Conservation (phyloP, 2,888 invertebrate genomes). For the Sarcophaga variegata region DNA sequence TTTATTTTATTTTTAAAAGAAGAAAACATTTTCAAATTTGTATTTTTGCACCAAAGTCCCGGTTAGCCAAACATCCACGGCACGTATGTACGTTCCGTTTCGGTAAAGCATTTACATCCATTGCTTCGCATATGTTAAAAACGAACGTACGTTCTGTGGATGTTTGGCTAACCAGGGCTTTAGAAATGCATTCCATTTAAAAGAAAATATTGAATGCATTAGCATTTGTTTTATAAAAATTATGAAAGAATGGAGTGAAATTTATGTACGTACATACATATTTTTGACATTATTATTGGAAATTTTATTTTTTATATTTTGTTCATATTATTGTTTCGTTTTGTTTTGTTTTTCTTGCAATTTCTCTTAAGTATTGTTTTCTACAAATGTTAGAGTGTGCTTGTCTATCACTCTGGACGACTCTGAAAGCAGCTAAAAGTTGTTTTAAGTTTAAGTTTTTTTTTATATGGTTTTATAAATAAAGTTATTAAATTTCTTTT, state of each 20-base stretch:
- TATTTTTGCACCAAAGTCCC: too few species aligned
- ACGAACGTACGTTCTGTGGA: too few species aligned
- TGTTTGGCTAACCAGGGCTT: too few species aligned
- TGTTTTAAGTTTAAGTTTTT: conserved; percentile 33
- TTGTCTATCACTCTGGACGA: conserved; percentile 17
- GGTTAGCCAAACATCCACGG: not conserved
- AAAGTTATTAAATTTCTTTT: conserved; percentile 26
- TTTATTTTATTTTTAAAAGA: not conserved
- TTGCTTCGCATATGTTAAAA: too few species aligned
- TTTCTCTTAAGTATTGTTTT: conserved; percentile 25
- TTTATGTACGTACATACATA: conserved; percentile 10
- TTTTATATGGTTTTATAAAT: not conserved
- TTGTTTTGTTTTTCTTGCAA: conserved; percentile 17
- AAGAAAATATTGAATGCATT: too few species aligned
- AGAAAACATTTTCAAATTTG: conserved; percentile 17
- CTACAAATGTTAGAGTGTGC: conserved; percentile 7
- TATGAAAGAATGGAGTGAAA: not conserved
- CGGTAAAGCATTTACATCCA: too few species aligned
- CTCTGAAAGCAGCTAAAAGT: conserved; percentile 58
- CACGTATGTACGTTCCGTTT: not conserved
- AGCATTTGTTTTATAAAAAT: too few species aligned
- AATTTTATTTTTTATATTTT: conserved; percentile 32
- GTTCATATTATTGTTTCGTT: not conserved
- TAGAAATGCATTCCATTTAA: too few species aligned
- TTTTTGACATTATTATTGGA: conserved; percentile 33